Conservation (phyloP, 1,140 invertebrate species). For the Diploscapter pachys region DNA sequence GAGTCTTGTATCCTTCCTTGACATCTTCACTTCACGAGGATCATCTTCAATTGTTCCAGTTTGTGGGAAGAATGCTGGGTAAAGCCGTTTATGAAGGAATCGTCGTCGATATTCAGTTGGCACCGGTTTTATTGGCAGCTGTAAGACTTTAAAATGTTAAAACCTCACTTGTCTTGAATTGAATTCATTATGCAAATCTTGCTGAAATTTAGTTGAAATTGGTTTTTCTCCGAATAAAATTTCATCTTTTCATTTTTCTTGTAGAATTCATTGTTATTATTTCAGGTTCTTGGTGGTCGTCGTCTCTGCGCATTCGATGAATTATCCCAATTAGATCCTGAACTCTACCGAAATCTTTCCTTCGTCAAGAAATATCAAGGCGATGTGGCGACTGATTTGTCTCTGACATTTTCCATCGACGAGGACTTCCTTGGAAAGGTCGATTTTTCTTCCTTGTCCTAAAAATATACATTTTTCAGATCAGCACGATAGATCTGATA, state of each 20-base stretch:
- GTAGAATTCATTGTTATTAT: neutral
- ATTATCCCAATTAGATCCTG: slow-evolving; percentile 88
- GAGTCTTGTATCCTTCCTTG: slow-evolving; percentile 85
- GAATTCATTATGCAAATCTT: no score
- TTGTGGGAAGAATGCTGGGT: slow-evolving; percentile 92
- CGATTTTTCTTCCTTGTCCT: no score
- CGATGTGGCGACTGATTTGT: slow-evolving; percentile 80
- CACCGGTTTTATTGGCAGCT: slow-evolving; percentile 95
- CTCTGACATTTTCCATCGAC: slow-evolving; percentile 92
- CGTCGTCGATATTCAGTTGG: slow-evolving; percentile 95
- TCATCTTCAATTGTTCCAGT: slow-evolving; percentile 93
- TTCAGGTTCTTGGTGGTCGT: slow-evolving; percentile 61
- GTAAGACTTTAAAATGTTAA: slow-evolving; percentile 62
- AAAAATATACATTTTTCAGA: no score
- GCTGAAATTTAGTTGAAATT: neutral
- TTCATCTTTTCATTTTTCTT: no score
- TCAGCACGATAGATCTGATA: slow-evolving; percentile 67
- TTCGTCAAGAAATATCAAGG: slow-evolving; percentile 76
- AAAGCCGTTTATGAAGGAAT: slow-evolving; percentile 99
- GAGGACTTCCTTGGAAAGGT: slow-evolving; percentile 89
- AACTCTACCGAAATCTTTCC: slow-evolving; percentile 90
- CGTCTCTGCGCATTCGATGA: slow-evolving; percentile 97
- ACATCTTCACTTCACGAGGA: slow-evolving; percentile 76
- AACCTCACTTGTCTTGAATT: no score
- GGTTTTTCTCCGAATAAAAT: no score